Evolutionary conservation across 2,113 vertebrate species (phyloP).

Genomic region (Nothoprocta pentlandii): DNA sequence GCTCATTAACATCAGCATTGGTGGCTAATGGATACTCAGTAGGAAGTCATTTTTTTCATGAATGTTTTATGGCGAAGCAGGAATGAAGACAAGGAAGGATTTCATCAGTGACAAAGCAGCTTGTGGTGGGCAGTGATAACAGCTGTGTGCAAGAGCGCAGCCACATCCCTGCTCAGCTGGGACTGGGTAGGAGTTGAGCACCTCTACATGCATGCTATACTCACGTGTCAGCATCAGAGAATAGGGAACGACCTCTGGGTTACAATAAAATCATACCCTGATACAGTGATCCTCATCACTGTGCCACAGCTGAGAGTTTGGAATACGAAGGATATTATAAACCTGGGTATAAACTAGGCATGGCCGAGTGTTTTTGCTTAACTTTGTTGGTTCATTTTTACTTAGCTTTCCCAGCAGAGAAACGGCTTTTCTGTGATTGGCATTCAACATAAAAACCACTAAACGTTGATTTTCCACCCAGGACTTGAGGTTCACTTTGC

Average conservation of each 20-base stretch:
- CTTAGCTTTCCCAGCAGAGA: background rate
- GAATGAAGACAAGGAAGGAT: conserved; percentile 60
- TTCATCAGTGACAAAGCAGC: conserved; percentile 21
- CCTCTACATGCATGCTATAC: fast-evolving
- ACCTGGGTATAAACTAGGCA: background rate
- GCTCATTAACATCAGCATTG: conserved; percentile 75
- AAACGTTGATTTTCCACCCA: background rate
- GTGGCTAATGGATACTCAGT: conserved; percentile 78
- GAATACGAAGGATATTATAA: background rate
- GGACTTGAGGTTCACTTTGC: background rate
- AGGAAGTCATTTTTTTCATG: conserved; percentile 79
- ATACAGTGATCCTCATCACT: background rate
- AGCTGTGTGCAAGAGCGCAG: background rate
- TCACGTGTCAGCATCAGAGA: fast-evolving
- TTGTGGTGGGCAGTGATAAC: background rate
- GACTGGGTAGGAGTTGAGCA: background rate
- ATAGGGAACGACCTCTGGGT: background rate
- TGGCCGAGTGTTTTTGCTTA: background rate
- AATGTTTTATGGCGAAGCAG: conserved; percentile 81
- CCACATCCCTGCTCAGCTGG: fast-evolving
- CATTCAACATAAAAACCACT: background rate
- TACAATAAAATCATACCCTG: background rate
- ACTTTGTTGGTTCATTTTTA: background rate
- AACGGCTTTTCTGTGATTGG: background rate
- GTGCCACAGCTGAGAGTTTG: background rate